Evolutionary conservation across 2,888 invertebrate species (phyloP).

Genomic region (Petrolisthes cinctipes): DNA sequence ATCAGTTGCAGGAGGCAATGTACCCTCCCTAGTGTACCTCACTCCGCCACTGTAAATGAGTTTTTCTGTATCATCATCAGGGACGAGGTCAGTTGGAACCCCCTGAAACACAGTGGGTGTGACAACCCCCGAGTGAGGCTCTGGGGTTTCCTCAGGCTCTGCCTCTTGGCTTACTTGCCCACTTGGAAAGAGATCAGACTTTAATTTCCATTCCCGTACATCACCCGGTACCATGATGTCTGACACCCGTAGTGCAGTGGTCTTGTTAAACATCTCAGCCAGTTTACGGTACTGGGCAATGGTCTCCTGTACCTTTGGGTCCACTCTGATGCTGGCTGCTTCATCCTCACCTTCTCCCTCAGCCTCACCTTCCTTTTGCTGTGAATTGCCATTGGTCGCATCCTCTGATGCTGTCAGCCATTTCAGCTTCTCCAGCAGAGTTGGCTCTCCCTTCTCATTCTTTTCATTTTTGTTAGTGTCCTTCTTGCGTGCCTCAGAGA

Average conservation of each 20-base stretch:
- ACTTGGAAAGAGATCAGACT: conserved; percentile 59
- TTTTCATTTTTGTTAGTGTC: conserved; percentile 73
- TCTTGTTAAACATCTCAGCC: conserved; percentile 64
- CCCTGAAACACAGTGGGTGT: conserved; percentile 58
- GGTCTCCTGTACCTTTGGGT: conserved; percentile 51
- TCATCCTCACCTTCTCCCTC: conserved; percentile 38
- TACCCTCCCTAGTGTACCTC: conserved; percentile 63
- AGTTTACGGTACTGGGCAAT: conserved; percentile 61
- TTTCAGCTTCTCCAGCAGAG: conserved; percentile 86
- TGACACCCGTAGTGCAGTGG: conserved; percentile 56
- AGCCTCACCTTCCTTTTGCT: conserved; percentile 34
- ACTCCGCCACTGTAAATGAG: conserved; percentile 64
- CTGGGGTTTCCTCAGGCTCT: conserved; percentile 42
- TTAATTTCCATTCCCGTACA: conserved; percentile 66
- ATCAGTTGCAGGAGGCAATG: conserved; percentile 43
- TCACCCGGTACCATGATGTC: conserved; percentile 66
- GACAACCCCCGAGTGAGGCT: conserved; percentile 42
- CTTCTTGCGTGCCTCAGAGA: conserved; percentile 73
- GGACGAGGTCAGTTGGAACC: conserved; percentile 48
- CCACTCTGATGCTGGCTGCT: conserved; percentile 13
- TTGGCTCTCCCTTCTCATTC: conserved; percentile 74
- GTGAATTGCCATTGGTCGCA: conserved; percentile 57
- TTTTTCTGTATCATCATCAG: conserved; percentile 62
- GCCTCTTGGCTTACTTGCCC: conserved; percentile 27
- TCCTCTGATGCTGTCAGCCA: conserved; percentile 76